Evolutionary conservation across 2,113 vertebrate species (phyloP), one percentile per base, ranked within the genome.

Genomic region (Semicossyphus pulcher): DNA sequence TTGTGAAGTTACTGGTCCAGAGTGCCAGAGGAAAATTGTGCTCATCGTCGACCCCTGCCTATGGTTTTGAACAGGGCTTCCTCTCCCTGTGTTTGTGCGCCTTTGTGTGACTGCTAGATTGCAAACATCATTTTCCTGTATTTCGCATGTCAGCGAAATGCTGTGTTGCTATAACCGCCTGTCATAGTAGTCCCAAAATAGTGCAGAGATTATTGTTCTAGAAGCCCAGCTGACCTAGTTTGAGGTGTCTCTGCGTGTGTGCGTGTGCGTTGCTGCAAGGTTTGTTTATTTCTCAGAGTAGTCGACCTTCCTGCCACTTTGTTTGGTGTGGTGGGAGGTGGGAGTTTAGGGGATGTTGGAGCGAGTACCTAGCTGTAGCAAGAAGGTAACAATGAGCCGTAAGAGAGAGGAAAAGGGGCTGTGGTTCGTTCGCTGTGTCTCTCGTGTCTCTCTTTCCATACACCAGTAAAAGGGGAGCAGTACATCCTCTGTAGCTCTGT

Each of bases 141-240:
- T 83, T 81, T 87, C 29, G 10, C 71, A 69, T 81, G 83, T 85
- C 81, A 78, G 81, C 69, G 3, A 76, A 88, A 76, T 34, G 45
- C 73, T 78, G 18, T 11, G 52, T 68, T 75, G 71, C 80, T 72
- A 34, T 74, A 81, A 83, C 70, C 31, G 54, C 87, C 77, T 64
- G 64, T 89, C 76, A 80, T 91, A 88, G 82, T 91, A 49, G 59
- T 81, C 87, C 67, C 39, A 86, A 88, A 91, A 92, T 92, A 88
- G 85, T 65, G 37, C 68, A 4, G 8, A 52, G 77, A 78, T 87
- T 90, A 79, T 92, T 91, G 84, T 88, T 92, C 83, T 61, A 71
- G 80, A 90, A 75, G 61, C 75, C 67, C 63, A 70, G 72, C 72
- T 88, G 88, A 92, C 91, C 86, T 62, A 91, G 59, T 92, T 91